A percentile compares a stretch with the other conserved stretches of the same genome.
Evolutionary conservation across 2,113 vertebrate species (phyloP).

Genomic region (Phodopus roborovskii): DNA sequence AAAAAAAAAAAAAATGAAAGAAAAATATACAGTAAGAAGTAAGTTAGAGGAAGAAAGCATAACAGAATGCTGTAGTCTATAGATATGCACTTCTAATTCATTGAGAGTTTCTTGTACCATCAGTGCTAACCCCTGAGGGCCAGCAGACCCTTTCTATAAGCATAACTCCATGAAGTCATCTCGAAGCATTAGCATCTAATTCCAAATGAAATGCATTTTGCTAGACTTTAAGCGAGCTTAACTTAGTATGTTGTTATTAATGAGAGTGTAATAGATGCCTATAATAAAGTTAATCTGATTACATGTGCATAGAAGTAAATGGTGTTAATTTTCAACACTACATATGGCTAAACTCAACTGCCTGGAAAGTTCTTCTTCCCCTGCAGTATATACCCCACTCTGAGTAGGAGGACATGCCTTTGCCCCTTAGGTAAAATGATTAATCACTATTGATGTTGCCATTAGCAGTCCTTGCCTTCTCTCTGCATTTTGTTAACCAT

Average conservation of each 20-base stretch:
- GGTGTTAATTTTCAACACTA: not conserved
- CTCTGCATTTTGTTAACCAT: not conserved
- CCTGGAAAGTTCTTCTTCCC: not conserved
- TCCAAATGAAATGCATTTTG: constrained; percentile 54
- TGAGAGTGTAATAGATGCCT: constrained; percentile 73
- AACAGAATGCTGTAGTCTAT: not conserved
- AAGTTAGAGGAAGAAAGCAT: no score
- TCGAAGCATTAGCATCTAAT: constrained; percentile 33
- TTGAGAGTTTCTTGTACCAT: not conserved
- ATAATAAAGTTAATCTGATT: constrained; percentile 83
- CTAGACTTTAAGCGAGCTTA: constrained; percentile 73
- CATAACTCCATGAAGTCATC: constrained; percentile 41
- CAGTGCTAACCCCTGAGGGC: not conserved
- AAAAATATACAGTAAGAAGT: not conserved
- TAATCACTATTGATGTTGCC: not conserved
- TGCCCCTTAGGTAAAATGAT: not conserved
- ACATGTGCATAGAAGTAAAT: not conserved
- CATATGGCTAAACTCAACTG: not conserved
- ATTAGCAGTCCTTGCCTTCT: not conserved
- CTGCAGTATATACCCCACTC: not conserved
- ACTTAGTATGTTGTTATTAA: constrained; percentile 60
- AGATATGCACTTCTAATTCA: not conserved
- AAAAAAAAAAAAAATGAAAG: not conserved
- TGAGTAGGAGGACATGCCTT: not conserved
- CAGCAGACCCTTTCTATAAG: not conserved